Base-by-base conservation (phyloP, 2,797 vertebrate species). In the Emys orbicularis region DNA sequence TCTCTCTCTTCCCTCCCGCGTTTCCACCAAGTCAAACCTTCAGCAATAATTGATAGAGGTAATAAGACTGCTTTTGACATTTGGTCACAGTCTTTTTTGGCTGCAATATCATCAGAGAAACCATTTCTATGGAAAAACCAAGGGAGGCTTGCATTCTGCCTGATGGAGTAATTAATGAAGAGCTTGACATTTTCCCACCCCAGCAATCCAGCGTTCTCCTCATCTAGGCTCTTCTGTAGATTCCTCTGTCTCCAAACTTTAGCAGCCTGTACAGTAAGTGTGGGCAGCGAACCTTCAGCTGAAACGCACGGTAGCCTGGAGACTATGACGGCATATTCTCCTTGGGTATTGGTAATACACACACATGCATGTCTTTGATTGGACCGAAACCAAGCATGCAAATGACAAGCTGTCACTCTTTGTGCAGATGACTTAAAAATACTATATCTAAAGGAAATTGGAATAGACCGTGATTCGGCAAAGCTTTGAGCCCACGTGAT, bases 211-310 rank as follows among this genome's bases (percentile, higher is more conserved):
- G 37, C 3, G 2, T 50, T 86, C 83, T 89, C 52, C 74, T 90
- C 79, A 0, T 5, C 1, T 34, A 23, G 83, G 23, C 83, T 80
- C 54, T 95, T 34, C 77, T 31, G 8, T 81, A 77, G 65, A 13
- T 1, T 31, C 65, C 41, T 37, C 0, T 0, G 0, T 52, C 88
- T 74, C 94, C 37, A 65, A 13, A 29, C n/a, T 1, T n/a, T 83
- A 74, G 18, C 87, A 82, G 57, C 27, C 41, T 57, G 79, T 61
- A 65, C 81, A 18, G 2, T 18, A 11, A 6, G 72, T 81, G 89
- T 50, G 50, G 27, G 87, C 88, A 84, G 18, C 4, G 83, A 91
- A 0, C 27, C 11, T 12, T 44, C 83, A 34, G 13, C 4, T 77
- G 74, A 77, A 49, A 72, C 2, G 7, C 44, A 16, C 15, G n/a